Conservation (phyloP, 2,888 invertebrate species). For the Drosophila aldrichi region DNA sequence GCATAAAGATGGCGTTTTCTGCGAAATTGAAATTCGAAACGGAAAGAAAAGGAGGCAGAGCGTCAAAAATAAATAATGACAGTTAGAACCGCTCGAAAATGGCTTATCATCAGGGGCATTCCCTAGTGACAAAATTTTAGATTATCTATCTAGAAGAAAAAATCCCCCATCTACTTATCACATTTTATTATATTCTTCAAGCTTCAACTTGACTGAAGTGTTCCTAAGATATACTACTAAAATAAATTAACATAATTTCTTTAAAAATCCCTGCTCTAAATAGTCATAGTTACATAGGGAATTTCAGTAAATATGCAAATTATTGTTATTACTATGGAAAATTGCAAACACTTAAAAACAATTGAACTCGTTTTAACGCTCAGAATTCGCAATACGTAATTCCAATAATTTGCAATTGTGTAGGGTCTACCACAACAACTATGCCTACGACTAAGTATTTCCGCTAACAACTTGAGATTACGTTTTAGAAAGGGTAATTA, state of each 20-base stretch:
- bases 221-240: not conserved
- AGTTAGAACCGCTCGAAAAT: not conserved
- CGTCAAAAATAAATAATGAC: not conserved
- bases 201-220: not conserved
- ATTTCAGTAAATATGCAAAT: constrained; percentile 1
- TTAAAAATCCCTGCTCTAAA: not conserved
- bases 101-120: constrained; percentile 1
- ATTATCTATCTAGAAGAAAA: not conserved
- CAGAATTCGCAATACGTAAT: constrained; percentile 30
- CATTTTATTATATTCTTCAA: not conserved
- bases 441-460: constrained; percentile 8
- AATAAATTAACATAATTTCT: not conserved
- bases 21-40: constrained; percentile 53
- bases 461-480: constrained; percentile 15
- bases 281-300: not conserved
- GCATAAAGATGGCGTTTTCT: constrained; percentile 37
- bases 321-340: not conserved
- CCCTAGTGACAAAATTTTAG: not conserved
- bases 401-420: constrained; percentile 38
- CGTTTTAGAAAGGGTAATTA: constrained; percentile 42
- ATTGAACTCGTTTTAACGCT: constrained; percentile 27
- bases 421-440: constrained; percentile 20
- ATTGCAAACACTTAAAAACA: constrained; percentile 24
- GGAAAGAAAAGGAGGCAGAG: constrained; percentile 14
- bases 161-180: constrained; percentile 1